Evolutionary conservation across 2,888 invertebrate genomes (phyloP).

Genomic region (Pantelozetes paolii): DNA sequence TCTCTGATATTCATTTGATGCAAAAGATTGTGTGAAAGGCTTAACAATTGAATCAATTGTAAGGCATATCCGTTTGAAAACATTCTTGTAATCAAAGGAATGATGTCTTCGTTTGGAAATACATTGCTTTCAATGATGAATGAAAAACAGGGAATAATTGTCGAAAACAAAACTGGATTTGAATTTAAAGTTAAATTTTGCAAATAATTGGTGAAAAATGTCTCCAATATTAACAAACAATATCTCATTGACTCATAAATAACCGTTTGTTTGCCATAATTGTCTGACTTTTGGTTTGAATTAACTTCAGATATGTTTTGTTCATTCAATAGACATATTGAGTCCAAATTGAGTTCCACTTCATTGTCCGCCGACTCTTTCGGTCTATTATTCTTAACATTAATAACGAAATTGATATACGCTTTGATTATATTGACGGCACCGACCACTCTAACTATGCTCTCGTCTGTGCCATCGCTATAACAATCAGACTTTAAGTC

Average conservation of each 20-base stretch:
- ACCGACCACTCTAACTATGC: background rate
- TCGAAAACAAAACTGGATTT: too few species aligned
- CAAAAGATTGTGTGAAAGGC: background rate
- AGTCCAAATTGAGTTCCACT: background rate
- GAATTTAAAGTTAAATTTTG: too few species aligned
- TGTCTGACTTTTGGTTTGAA: background rate
- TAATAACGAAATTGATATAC: background rate
- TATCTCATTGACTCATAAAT: background rate
- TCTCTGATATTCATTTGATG: background rate
- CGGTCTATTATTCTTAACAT: too few species aligned
- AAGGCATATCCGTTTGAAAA: background rate
- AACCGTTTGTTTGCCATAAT: background rate
- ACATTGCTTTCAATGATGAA: background rate
- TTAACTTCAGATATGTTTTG: background rate
- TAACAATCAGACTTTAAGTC: too few species aligned
- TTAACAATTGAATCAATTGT: background rate
- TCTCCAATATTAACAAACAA: background rate
- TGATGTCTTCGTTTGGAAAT: background rate
- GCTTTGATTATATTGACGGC: slow-evolving; percentile 1
- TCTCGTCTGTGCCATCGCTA: background rate
- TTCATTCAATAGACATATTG: background rate
- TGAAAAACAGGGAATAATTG: too few species aligned
- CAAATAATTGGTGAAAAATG: background rate
- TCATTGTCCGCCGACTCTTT: background rate
- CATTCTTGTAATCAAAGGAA: background rate